phyloP scores from a whole-genome alignment of 2,113 vertebrate species.

The Proteles cristata region DNA sequence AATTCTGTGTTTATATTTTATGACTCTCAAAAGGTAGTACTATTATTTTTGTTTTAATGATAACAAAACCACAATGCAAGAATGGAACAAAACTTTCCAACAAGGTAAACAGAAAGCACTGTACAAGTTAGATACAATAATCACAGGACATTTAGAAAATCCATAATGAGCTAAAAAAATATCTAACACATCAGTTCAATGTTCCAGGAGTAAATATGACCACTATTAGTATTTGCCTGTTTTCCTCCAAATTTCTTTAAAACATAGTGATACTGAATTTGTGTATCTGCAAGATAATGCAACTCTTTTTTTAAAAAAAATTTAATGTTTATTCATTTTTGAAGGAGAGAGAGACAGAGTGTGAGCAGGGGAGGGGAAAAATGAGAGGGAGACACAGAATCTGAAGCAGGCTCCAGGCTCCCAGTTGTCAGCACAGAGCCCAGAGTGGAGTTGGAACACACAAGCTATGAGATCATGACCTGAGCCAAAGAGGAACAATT shows the following conservation, averaged over 20 bases:
- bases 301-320: neutral
- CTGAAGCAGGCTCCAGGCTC: too few species aligned
- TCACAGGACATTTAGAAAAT: neutral
- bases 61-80: neutral
- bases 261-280: neutral
- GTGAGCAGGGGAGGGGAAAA: too few species aligned
- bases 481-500: too few species aligned
- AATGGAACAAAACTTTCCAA: neutral
- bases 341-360: too few species aligned
- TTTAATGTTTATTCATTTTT: too few species aligned
- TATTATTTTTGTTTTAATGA: neutral
- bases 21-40: neutral
- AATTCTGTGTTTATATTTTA: neutral
- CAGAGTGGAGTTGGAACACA: too few species aligned
- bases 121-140: neutral
- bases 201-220: neutral
- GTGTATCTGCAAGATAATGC: neutral
- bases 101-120: neutral
- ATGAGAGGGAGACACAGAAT: too few species aligned
- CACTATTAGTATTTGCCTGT: neutral
- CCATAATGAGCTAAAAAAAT: neutral
- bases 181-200: neutral
- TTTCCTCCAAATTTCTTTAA: neutral
- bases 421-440: too few species aligned
- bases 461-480: too few species aligned